Percentiles rank a stretch among this genome's conserved stretches.
Conservation (phyloP, 2,888 invertebrate species). For the Meghimatium bilineatum region DNA sequence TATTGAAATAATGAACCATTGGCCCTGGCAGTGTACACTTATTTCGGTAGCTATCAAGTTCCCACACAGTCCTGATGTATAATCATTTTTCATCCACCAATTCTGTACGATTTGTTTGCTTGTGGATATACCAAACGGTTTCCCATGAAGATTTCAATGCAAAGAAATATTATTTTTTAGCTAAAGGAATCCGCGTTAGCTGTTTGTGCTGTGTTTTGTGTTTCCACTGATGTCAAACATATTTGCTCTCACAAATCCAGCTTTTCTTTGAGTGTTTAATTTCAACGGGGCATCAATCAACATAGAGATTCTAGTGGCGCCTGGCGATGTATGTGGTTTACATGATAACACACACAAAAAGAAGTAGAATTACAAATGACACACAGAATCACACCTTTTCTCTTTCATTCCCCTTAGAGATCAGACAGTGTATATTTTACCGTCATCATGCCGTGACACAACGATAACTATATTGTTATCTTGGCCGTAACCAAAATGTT, state of each 20-base stretch:
- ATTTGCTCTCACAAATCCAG: constrained; percentile 10
- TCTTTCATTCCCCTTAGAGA: background rate
- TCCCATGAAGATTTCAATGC: constrained; percentile 18
- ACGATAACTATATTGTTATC: background rate
- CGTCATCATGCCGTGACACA: background rate
- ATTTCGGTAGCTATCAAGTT: background rate
- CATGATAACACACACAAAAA: background rate
- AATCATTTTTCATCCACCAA: background rate
- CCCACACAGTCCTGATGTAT: background rate
- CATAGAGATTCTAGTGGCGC: background rate
- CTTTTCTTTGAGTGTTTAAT: constrained; percentile 23
- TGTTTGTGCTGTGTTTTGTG: background rate
- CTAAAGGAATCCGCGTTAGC: background rate
- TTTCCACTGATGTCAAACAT: background rate
- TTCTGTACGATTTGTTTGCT: background rate
- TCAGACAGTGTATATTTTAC: background rate
- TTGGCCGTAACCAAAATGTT: background rate
- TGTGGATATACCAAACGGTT: background rate
- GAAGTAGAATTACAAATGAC: constrained; percentile 1
- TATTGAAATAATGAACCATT: constrained; percentile 23
- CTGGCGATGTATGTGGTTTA: constrained; percentile 1
- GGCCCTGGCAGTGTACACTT: background rate
- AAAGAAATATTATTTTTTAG: constrained; percentile 41
- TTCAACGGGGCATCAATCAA: constrained; percentile 24
- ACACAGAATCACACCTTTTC: constrained; percentile 10